Evolutionary conservation across 2,113 vertebrate genomes (phyloP), one percentile per base, ranked within the genome.

Genomic region (Lamprotornis superbus): DNA sequence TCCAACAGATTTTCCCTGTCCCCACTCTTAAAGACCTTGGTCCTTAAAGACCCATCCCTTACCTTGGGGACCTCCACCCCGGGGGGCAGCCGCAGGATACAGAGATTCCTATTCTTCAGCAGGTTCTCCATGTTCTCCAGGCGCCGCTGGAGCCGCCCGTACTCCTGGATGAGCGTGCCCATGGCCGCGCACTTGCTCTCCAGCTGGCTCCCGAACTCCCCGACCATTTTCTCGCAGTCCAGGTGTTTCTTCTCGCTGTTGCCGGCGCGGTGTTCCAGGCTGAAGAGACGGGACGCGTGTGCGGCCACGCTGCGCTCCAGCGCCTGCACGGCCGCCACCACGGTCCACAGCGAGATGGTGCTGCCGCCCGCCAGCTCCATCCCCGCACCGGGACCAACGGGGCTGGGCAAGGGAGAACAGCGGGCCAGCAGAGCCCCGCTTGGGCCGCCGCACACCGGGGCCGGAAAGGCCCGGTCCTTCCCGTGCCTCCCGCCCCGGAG

Each of bases 81-180:
- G 0, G 97, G 95, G 8, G 97, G 97, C 67, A 97, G 91, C 24
- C 77, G 44, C 59, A 98, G 77, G 31, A 97, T 82, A 92, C 97
- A 96, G 75, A 97, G 94, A 50, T 97, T 98, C 60, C 83, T 53
- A 61, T 97, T 97, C 53, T 95, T 88, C 31, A 98, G 96, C 24
- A 97, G 84, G 93, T 96, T 98, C 93, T 98, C 98, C 97, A 98
- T 18, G 95, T 96, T 97, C 95, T 98, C 97, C 93, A 98, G 93
- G 6, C 97, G 76, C 88, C 73, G 40, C 96, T 98, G 98, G 12
- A 98, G 96, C 84, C 85, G 83, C 93, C 97, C 97, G 4, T 97
- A 98, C 64, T 98, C 97, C 96, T 95, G 97, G 24, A 96, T 42
- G 35, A 98, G 96, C 2, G 97, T 98, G 7, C 97, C 97, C 90